A percentile compares a stretch with the other conserved stretches of the same genome.
Conservation (phyloP, 2,888 invertebrate species). For the Spodoptera exigua region DNA sequence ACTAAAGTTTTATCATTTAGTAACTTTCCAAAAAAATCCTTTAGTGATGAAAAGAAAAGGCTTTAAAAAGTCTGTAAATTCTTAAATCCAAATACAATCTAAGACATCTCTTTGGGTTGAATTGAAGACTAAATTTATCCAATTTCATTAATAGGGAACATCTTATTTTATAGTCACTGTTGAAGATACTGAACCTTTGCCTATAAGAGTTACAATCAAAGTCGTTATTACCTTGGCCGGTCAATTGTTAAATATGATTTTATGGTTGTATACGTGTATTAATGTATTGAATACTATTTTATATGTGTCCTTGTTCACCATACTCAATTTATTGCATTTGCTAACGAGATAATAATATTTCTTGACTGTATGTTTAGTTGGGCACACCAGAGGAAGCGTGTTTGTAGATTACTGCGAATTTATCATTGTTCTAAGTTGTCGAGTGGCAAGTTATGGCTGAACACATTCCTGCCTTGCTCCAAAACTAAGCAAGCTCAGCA, state of each 20-base stretch:
- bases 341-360: conserved; percentile 19
- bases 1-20: too few species aligned
- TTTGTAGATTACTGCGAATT: conserved; percentile 21
- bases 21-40: too few species aligned
- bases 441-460: conserved; percentile 13
- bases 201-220: conserved; percentile 1
- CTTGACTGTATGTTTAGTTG: conserved; percentile 14
- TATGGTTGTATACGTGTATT: conserved; percentile 16
- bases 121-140: too few species aligned
- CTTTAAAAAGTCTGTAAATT: too few species aligned
- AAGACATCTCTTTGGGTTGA: too few species aligned
- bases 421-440: conserved; percentile 7
- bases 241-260: conserved; percentile 22
- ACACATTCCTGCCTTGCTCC: conserved; percentile 44
- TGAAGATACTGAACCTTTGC: not conserved
- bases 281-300: conserved; percentile 23
- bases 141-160: too few species aligned
- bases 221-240: conserved; percentile 26
- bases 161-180: too few species aligned
- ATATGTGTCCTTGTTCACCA: conserved; percentile 25
- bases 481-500: conserved; percentile 49
- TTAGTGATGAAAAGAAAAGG: too few species aligned
- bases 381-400: conserved; percentile 15
- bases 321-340: conserved; percentile 24
- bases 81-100: too few species aligned